Base-by-base conservation (phyloP, 1,140 invertebrate species). In the Cylas formicarius region DNA sequence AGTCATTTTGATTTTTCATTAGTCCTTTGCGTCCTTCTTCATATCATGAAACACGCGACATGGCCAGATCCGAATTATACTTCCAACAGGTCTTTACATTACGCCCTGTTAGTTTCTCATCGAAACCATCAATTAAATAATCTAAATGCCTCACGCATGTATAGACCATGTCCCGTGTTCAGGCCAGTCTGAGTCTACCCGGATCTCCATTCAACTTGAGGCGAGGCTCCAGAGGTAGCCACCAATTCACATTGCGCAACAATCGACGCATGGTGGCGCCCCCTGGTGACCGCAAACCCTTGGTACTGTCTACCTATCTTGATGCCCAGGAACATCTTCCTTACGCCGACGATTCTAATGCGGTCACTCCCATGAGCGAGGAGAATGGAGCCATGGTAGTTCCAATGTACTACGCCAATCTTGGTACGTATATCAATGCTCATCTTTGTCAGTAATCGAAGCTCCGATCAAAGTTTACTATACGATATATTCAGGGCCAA, bases 281-380 rank as follows among this genome's bases (percentile, higher is more conserved):
- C 14, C 79, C 83, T 11, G 82, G 83, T 32, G 91, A 95, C 67
- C 80, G 88, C 46, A 95, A 95, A 65, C 92, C 93, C 3, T 73
- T 97, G 43, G 91, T 97, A 28, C 72, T 94, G 36, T 93, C 90
- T 55, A 93, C 89, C 36, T 94, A 93, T 72, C 74, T 95, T 61
- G 93, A 97, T 67, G 91, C 90, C 41, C 86, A 95, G 67, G 90
- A 94, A 72, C 90, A 96, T 68, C 77, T 97, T 58, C 94, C 94
- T 10, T 97, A 92, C 67, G 93, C 92, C 18, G 94, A 97, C 67
- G 93, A 97, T 67, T 96, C 91, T 31, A 92, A 92, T 61, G 94
- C 93, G 34, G 93, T 96, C 2, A 97, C 93, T 29, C 94, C 94
- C 9, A 94, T 95, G 86, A 95, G 90, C 36, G 94, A 97, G 72